Base-by-base conservation (phyloP, 2,888 invertebrate species). In the Operophtera brumata region DNA sequence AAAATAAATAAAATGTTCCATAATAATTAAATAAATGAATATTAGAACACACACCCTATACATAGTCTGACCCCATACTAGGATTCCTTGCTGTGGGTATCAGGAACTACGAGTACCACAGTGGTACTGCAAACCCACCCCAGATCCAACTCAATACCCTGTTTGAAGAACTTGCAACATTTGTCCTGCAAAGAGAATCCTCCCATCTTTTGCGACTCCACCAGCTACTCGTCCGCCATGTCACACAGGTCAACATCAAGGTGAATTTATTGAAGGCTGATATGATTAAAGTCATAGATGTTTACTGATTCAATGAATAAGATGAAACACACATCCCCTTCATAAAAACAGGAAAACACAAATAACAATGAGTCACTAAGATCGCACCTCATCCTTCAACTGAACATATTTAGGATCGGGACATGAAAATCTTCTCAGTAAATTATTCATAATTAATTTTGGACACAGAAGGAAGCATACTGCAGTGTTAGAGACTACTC, bases 341-440 rank as follows among this genome's bases (percentile, higher is more conserved):
- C 36, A 32, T 26, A 39, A 43, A n/a, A 50, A 67, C 59, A 62
- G 59, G 54, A 56, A 52, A 63, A 57, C 1, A 35, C 49, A 32
- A 45, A 45, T 36, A 12, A 48, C 45, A 40, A 43, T 54, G 42
- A 57, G 26, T 50, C 49, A 55, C 45, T 40, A 56, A 54, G 47
- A 57, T 54, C 58, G 47, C 62, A 75, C 77, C 75, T 80, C 77
- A 51, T 82, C 77, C 26, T 66, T 62, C 47, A 82, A 69, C 34
- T 69, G 73, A 26, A 69, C 71, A 71, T 82, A 83, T 71, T 65
- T 68, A 30, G 77, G 77, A 48, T 82, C 78, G 0, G 75, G 74
- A 53, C 69, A 70, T 26, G 78, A 78, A 57, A 76, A 77, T 54
- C 72, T 71, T 56, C 75, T 66, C 49, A 66, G 66, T 32, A 80